Evolutionary conservation across 1,140 invertebrate genomes (phyloP).

Genomic region (Tetragnatha versicolor): DNA sequence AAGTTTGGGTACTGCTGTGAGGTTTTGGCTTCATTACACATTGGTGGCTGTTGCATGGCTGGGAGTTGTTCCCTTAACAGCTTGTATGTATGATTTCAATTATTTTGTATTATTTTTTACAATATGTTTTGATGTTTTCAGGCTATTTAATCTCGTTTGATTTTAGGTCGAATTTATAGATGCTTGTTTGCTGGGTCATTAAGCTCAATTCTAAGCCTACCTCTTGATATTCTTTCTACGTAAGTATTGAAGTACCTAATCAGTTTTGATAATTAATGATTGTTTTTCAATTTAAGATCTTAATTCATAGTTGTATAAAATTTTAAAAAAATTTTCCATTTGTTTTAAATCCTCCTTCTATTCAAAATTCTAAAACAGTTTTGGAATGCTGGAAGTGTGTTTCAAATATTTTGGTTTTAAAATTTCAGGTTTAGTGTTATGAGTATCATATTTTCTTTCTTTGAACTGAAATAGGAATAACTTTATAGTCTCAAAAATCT

Average conservation of each 20-base stretch:
- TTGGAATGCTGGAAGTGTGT: neutral
- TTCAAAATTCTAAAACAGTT: neutral
- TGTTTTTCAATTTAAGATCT: neutral
- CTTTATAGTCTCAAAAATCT: no score
- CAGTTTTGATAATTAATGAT: neutral
- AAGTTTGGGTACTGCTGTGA: constrained; percentile 88
- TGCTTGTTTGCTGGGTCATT: constrained; percentile 90
- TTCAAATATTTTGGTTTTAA: neutral
- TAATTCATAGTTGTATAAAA: neutral
- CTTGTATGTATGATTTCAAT: constrained; percentile 71
- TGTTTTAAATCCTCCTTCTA: neutral
- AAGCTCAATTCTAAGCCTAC: constrained; percentile 78
- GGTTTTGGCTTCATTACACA: constrained; percentile 96
- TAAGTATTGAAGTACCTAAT: constrained; percentile 61
- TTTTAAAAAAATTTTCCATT: neutral
- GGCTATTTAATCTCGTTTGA: constrained; percentile 46
- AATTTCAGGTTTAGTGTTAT: no score
- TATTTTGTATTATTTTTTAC: constrained; percentile 19
- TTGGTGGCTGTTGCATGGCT: constrained; percentile 97
- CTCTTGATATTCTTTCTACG: constrained; percentile 89
- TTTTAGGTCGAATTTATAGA: constrained; percentile 81
- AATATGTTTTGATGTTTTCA: neutral
- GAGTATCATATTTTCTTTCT: no score
- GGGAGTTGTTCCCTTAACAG: constrained; percentile 94
- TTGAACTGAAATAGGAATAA: no score